These are phyloP conservation scores for Lethenteron reissneri DNA, from an alignment of 2,113 vertebrate genomes.

Conservation along the genomic window DNA sequence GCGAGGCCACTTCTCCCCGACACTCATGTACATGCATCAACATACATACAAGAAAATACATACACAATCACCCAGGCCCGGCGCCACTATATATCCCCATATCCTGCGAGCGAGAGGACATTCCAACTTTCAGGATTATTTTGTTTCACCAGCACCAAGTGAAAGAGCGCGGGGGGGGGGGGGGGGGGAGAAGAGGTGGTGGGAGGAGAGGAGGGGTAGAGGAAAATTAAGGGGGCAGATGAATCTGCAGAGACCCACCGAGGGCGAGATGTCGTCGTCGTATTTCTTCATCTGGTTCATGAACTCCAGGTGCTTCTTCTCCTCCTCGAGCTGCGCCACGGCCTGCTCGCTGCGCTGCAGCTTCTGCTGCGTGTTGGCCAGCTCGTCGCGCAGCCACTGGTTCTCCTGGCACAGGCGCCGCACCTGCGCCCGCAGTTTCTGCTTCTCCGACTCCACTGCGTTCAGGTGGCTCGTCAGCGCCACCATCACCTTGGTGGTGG, in stretches of 20 bases:
- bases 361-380: conserved; percentile 93
- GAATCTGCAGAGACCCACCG: conserved; percentile 21
- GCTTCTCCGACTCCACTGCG: conserved; percentile 90
- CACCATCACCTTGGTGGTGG: conserved; percentile 64
- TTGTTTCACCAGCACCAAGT: background rate
- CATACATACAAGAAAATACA: too few species aligned
- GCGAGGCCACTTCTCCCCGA: too few species aligned
- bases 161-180: background rate
- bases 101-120: too few species aligned
- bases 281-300: conserved; percentile 97
- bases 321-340: conserved; percentile 88
- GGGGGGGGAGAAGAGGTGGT: background rate
- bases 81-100: too few species aligned
- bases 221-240: background rate
- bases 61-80: too few species aligned
- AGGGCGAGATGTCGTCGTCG: conserved; percentile 58
- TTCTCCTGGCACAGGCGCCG: conserved; percentile 87
- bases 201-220: background rate
- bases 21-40: too few species aligned
- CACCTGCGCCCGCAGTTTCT: conserved; percentile 87
- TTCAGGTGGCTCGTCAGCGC: conserved; percentile 80
- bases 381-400: conserved; percentile 84
- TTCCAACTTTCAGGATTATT: background rate
- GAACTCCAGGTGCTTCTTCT: conserved; percentile 94
- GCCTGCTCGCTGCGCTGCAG: conserved; percentile 85